Conservation (phyloP, 1,140 invertebrate species). For the Mycetomoellerius zeteki region DNA sequence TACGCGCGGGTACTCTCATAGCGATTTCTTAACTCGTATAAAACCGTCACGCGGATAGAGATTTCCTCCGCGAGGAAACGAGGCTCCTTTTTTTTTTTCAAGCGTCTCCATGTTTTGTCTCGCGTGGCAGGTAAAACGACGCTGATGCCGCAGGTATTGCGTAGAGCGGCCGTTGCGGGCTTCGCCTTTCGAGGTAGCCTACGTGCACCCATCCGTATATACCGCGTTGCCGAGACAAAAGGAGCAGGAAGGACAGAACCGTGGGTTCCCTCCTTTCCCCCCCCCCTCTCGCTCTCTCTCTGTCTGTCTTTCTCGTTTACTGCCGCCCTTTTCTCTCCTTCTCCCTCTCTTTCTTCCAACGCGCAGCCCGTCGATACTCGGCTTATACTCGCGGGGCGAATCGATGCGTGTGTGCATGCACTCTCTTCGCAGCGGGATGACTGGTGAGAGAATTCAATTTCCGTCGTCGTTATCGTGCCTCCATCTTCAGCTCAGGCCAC, state of each 20-base stretch:
- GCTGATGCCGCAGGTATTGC: conserved; percentile 43
- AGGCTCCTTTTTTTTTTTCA: conserved; percentile 22
- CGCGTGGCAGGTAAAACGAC: conserved; percentile 49
- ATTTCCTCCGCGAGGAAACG: conserved; percentile 14
- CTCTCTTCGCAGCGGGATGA: conserved; percentile 81
- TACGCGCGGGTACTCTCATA: background rate
- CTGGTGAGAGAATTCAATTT: conserved; percentile 86
- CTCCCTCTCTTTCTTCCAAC: conserved; percentile 40
- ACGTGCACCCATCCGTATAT: conserved; percentile 61
- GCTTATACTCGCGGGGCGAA: conserved; percentile 75
- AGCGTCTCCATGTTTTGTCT: conserved; percentile 49
- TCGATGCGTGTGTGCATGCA: conserved; percentile 75
- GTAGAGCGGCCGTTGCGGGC: conserved; percentile 40
- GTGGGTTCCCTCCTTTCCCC: conserved; percentile 37
- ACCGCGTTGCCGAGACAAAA: conserved; percentile 76
- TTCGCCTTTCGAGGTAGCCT: conserved; percentile 56
- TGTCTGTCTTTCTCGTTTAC: conserved; percentile 69
- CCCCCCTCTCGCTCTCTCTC: conserved; percentile 50
- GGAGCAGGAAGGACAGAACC: conserved; percentile 72
- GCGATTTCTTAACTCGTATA: conserved; percentile 29
- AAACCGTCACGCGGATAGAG: conserved; percentile 28
- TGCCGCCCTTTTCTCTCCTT: conserved; percentile 44
- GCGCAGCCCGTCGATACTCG: conserved; percentile 76
- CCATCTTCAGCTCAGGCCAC: conserved; percentile 81
- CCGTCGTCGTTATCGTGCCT: conserved; percentile 83